Base-by-base conservation (phyloP, 92 coral and sea anemone genomes). In the Siderastrea siderea region DNA sequence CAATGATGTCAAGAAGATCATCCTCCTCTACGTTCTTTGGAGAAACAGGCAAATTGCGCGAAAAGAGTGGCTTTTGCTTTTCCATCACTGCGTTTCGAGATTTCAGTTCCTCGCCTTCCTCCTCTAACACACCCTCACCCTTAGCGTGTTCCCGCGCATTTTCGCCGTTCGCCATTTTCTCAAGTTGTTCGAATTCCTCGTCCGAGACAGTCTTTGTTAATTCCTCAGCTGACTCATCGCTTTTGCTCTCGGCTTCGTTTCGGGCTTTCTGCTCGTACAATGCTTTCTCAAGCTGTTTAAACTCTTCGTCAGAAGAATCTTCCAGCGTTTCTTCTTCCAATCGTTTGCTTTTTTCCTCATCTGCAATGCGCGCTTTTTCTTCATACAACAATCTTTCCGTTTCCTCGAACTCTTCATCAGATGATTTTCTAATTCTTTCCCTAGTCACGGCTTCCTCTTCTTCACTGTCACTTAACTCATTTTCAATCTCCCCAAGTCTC, bases 1-100 rank as follows among this genome's bases (percentile, higher is more conserved):
- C 98, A 1, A 95, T 75, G 48, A 95, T 91, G 70, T 95, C 98
- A 74, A 95, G 93, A 51, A 95, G 79, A 51, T 91, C 96, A 67
- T 95, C 98, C 9, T 82, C 75, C 71, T 95, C 98, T 43, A 65
- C 68, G 2, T 63, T 68, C 43, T 67, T 50, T 15, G 75, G 43
- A 62, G 81, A 14, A 52, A 64, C 10, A 9, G 71, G 47, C 4
- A 61, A 67, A 10, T 26, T 68, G 8, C 60, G 68, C 46, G 71
- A 46, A 7, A 82, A 59, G 43, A 65, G 17, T 44, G 61, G 2
- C 16, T 63, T 79, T 50, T 73, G 71, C 60, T 73, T 85, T 19
- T 66, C 62, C 16, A 72, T 71, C 47, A 38, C 45, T n/a, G 2
- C 47, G 49, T 14, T 55, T 65, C 10, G 47, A 26, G 75, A 50